Percentiles rank a stretch among this genome's conserved stretches.
Conservation (phyloP, 2,888 invertebrate species). For the Stenchaetothrips biformis region DNA sequence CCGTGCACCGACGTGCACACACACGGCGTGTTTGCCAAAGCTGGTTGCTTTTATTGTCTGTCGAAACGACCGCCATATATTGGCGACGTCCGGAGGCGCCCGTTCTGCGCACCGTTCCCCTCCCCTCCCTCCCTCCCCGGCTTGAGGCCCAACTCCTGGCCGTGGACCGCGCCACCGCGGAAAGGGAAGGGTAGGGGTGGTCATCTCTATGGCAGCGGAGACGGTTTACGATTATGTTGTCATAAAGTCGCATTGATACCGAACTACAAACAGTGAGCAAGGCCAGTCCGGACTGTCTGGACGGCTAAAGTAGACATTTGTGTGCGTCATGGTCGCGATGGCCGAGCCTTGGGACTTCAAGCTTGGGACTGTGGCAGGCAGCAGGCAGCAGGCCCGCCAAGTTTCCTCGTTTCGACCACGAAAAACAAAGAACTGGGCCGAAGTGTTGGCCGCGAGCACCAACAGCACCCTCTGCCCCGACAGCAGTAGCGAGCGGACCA, state of each 20-base stretch:
- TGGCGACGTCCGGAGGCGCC: neutral
- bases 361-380: no score
- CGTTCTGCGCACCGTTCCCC: neutral
- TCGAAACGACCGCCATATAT: neutral
- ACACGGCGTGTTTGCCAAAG: neutral
- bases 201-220: neutral
- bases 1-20: neutral
- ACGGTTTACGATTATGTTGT: neutral
- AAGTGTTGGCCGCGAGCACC: no score
- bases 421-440: neutral
- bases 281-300: neutral
- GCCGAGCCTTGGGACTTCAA: no score
- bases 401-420: neutral
- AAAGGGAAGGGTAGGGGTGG: neutral
- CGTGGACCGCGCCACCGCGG: neutral
- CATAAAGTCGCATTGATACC: neutral
- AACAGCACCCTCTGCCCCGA: no score
- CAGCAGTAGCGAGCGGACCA: no score
- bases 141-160: neutral
- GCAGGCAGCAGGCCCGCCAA: no score
- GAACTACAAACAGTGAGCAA: neutral
- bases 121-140: no score
- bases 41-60: neutral
- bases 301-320: neutral
- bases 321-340: neutral